Evolutionary conservation across 2,797 vertebrate genomes (phyloP).

Genomic region (Rhabdomys pumilio): DNA sequence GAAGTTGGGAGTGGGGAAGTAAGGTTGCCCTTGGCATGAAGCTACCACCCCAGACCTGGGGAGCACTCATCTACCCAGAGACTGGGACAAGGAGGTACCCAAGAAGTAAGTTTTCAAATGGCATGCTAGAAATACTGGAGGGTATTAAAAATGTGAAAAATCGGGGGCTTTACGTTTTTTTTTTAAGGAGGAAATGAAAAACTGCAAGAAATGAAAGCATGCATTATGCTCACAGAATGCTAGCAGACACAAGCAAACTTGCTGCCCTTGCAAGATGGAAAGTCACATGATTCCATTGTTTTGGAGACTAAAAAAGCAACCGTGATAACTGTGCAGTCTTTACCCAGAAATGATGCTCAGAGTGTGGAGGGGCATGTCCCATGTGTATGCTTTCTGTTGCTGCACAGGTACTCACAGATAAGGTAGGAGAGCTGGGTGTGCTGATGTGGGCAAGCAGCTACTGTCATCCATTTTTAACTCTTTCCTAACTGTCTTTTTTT

Average conservation of each 20-base stretch:
- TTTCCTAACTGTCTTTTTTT: not conserved
- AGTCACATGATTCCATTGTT: not conserved
- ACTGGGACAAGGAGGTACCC: no score
- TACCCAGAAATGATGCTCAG: accelerated
- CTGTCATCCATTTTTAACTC: not conserved
- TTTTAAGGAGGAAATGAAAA: not conserved
- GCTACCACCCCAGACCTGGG: no score
- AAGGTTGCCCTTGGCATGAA: no score
- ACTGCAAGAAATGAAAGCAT: not conserved
- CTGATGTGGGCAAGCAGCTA: no score
- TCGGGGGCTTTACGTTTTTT: not conserved
- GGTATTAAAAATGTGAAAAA: no score
- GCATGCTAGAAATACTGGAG: no score
- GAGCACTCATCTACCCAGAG: no score
- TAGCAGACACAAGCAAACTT: not conserved
- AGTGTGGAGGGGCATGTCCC: accelerated
- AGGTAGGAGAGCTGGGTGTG: no score
- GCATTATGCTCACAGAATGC: not conserved
- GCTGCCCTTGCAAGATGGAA: not conserved
- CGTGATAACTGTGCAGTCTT: no score
- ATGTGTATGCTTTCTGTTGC: no score
- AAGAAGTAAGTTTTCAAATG: not conserved
- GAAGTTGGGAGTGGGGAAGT: no score
- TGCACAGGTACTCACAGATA: no score
- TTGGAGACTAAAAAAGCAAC: not conserved